phyloP scores from a whole-genome alignment of 2,888 invertebrate genomes.

The Acanthosoma haemorrhoidale region DNA sequence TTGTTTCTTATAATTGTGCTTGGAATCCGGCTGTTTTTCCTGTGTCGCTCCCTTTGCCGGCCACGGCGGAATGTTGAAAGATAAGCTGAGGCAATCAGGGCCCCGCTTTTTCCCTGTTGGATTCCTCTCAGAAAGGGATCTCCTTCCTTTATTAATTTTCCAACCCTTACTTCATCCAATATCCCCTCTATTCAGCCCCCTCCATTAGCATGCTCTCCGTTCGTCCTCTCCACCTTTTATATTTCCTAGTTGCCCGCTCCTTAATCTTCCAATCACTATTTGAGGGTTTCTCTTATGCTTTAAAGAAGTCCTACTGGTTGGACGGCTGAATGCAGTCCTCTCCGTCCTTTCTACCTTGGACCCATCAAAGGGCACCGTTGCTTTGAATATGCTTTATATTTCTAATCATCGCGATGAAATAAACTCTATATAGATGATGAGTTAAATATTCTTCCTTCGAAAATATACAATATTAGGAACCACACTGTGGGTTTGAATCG shows the following conservation, averaged over 20 bases:
- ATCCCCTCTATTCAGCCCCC: slow-evolving; percentile 24
- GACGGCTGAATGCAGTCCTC: neutral
- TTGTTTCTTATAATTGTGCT: slow-evolving; percentile 28
- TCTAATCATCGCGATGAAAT: too few species aligned
- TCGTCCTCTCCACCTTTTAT: slow-evolving; percentile 6
- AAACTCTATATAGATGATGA: too few species aligned
- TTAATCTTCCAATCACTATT: too few species aligned
- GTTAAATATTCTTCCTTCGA: too few species aligned
- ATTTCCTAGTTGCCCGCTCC: slow-evolving; percentile 8
- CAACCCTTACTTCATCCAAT: slow-evolving; percentile 28
- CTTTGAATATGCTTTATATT: neutral
- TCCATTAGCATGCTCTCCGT: slow-evolving; percentile 17
- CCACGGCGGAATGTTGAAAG: slow-evolving; percentile 23
- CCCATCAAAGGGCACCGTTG: neutral
- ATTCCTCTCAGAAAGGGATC: slow-evolving; percentile 20
- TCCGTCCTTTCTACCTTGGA: neutral
- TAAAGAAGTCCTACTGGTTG: neutral
- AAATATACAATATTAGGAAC: too few species aligned
- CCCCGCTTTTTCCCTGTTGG: slow-evolving; percentile 15
- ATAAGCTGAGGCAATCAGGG: slow-evolving; percentile 24
- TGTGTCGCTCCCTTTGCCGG: slow-evolving; percentile 25
- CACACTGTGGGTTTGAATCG: too few species aligned
- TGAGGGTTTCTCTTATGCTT: neutral
- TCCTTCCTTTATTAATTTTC: slow-evolving; percentile 25
- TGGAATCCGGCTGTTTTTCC: slow-evolving; percentile 20